phyloP scores from a whole-genome alignment of 2,113 vertebrate species.

The Oostethus manadensis region DNA sequence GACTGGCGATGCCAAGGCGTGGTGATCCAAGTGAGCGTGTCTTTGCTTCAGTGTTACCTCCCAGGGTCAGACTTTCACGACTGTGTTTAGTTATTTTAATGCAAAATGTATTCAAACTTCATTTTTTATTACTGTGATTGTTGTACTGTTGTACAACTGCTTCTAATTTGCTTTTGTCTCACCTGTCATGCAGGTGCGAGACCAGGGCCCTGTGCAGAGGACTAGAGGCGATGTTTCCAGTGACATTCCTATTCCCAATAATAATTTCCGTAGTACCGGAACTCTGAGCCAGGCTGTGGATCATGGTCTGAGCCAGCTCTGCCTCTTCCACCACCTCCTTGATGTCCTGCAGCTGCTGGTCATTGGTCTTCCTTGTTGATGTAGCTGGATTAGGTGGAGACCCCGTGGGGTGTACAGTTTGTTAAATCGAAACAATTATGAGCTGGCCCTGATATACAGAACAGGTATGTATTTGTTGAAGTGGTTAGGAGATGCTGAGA shows the following conservation, averaged over 20 bases:
- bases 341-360: slow-evolving; percentile 74
- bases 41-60: slow-evolving; percentile 64
- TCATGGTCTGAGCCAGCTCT: slow-evolving; percentile 69
- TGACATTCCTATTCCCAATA: slow-evolving; percentile 79
- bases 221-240: slow-evolving; percentile 68
- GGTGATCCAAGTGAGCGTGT: slow-evolving; percentile 89
- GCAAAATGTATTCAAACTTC: slow-evolving; percentile 1
- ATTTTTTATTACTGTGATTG: neutral
- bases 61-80: slow-evolving; percentile 43
- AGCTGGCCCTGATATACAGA: neutral
- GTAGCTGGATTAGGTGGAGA: slow-evolving; percentile 34
- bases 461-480: neutral
- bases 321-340: slow-evolving; percentile 78
- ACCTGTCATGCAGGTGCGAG: slow-evolving; percentile 80
- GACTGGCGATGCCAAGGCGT: slow-evolving; percentile 87
- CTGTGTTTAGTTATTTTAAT: slow-evolving; percentile 16
- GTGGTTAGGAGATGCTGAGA: neutral
- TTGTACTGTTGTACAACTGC: neutral
- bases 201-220: slow-evolving; percentile 74
- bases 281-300: slow-evolving; percentile 72
- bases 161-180: slow-evolving; percentile 49
- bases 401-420: slow-evolving; percentile 2
- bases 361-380: slow-evolving; percentile 66
- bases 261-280: slow-evolving; percentile 54
- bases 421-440: neutral